Evolutionary conservation across 2,888 invertebrate genomes (phyloP).

Genomic region (Tachina fera): DNA sequence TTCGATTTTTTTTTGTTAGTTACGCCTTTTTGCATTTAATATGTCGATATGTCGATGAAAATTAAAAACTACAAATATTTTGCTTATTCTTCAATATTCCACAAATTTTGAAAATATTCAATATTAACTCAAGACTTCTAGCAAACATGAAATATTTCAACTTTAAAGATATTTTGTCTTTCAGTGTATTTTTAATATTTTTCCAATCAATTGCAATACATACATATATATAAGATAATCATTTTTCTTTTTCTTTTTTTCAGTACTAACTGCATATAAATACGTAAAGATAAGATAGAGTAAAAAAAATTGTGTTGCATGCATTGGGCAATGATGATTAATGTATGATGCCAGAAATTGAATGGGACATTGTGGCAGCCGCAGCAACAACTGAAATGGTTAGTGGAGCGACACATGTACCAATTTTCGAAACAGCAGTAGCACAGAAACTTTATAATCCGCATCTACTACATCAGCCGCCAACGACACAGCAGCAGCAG

Average conservation of each 20-base stretch:
- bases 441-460: constrained; percentile 73
- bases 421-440: constrained; percentile 76
- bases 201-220: background rate
- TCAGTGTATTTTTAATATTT: background rate
- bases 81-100: too few species aligned
- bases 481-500: constrained; percentile 72
- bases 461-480: constrained; percentile 70
- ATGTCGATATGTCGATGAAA: too few species aligned
- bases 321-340: constrained; percentile 22
- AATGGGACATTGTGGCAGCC: constrained; percentile 79
- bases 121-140: too few species aligned
- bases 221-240: background rate
- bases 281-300: background rate
- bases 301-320: constrained; percentile 22
- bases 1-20: too few species aligned
- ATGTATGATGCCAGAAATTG: constrained; percentile 83
- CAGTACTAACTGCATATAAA: background rate
- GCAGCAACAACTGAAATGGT: constrained; percentile 81
- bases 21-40: too few species aligned
- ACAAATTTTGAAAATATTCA: too few species aligned
- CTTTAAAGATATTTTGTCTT: too few species aligned
- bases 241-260: constrained; percentile 8
- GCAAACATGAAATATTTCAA: too few species aligned
- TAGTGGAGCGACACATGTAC: constrained; percentile 77
- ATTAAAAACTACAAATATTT: too few species aligned